phyloP scores from a whole-genome alignment of 92 coral and sea anemone genomes.

The Palythoa caribaeorum region DNA sequence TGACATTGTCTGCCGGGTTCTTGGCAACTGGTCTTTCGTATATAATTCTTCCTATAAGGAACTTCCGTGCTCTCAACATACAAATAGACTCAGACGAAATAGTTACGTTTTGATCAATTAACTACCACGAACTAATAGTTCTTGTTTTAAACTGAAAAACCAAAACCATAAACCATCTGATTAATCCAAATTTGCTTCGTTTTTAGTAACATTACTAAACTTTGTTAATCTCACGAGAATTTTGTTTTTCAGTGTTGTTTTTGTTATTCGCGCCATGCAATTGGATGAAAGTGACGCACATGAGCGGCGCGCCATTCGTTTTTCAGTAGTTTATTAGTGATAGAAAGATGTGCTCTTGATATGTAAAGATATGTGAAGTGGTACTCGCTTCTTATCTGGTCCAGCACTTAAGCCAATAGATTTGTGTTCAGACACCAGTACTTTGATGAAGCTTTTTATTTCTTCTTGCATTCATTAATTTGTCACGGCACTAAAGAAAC shows the following conservation, averaged over 20 bases:
- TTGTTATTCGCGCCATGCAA: too few relatives aligned
- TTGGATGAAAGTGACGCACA: neutral
- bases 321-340: neutral
- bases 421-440: neutral
- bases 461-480: slow-evolving; percentile 20
- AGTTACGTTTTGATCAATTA: slow-evolving; percentile 14
- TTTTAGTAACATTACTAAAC: neutral
- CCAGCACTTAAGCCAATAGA: slow-evolving; percentile 30
- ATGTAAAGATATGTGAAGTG: slow-evolving; percentile 19
- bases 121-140: neutral
- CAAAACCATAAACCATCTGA: neutral
- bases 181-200: neutral
- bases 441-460: slow-evolving; percentile 28
- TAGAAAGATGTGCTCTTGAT: slow-evolving; percentile 6
- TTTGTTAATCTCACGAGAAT: neutral
- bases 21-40: neutral
- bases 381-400: slow-evolving; percentile 17
- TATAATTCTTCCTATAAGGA: neutral
- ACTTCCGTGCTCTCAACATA: slow-evolving; percentile 1
- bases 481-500: slow-evolving; percentile 28
- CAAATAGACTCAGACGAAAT: neutral
- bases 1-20: too few relatives aligned
- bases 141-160: slow-evolving; percentile 1
- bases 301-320: neutral
- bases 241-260: neutral